phyloP scores from a whole-genome alignment of 2,113 vertebrate genomes.

The Cyanistes caeruleus region DNA sequence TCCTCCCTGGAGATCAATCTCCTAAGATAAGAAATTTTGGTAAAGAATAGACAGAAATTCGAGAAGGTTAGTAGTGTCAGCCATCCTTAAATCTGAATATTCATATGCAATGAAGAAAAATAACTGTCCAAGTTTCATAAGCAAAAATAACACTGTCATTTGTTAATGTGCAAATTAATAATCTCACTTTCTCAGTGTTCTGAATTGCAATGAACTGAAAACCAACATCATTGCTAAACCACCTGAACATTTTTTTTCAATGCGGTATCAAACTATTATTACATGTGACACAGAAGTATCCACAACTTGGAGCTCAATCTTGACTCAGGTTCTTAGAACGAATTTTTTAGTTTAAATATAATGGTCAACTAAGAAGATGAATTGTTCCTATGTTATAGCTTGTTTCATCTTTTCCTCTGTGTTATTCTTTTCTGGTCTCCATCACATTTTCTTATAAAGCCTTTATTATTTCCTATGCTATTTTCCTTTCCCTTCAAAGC shows the following conservation, averaged over 20 bases:
- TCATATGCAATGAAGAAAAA: neutral
- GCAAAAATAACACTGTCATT: neutral
- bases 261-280: neutral
- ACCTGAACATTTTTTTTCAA: neutral
- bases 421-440: neutral
- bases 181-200: neutral
- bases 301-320: neutral
- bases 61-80: neutral
- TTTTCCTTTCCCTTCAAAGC: neutral
- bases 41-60: neutral
- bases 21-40: neutral
- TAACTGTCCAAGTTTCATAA: neutral
- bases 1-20: too few relatives aligned
- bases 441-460: neutral
- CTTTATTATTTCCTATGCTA: neutral
- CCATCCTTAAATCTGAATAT: neutral
- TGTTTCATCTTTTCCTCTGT: neutral
- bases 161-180: neutral
- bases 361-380: neutral
- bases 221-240: neutral
- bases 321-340: neutral
- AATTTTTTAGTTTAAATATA: neutral
- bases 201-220: neutral
- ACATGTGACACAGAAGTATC: neutral
- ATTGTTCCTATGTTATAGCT: neutral